Evolutionary conservation across 2,888 invertebrate genomes (phyloP), one percentile per base, ranked within the genome.

Genomic region (Brachylomia viminalis): DNA sequence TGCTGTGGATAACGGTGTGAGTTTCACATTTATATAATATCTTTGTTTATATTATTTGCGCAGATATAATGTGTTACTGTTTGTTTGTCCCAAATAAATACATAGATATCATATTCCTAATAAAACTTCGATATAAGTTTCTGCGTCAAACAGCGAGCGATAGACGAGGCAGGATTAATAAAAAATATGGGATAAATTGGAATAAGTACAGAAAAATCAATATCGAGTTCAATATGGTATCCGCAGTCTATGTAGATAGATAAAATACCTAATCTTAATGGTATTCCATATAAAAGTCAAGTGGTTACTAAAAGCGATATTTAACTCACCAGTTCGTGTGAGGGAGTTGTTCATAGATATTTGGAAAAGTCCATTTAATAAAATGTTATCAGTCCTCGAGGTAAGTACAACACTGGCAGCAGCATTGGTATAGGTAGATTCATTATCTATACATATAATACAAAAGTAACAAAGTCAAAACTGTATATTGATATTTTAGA

Each of bases 271-370:
- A n/a, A 78, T 79, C 58, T 65, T 58, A 45, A 38, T 59, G n/a
- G 64, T 2, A 27, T 23, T 38, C 49, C 27, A 45, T 38, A 47
- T 52, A 38, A 52, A 78, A 38, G 27, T 58, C 33, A 52, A 79
- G 79, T 77, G 79, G 64, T 33, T 56, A 52, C 64, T 79, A 65
- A 52, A 77, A 72, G 17, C 7, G 1, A 64, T 8, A 67, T 67
- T 47, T 61, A 38, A n/a, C 27, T 47, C 11, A 75, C 49, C 7
- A 42, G 2, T 30, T 17, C 13, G 8, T 23, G 23, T 1, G 27
- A 10, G n/a, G 13, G 30, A 42, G 23, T 33, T 52, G 20, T 23
- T n/a, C 8, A 38, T 64, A 30, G 27, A 77, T 52, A 54, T 61
- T 61, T 54, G 49, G 58, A 52, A 67, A 58, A 38, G 47, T 56